A percentile compares a stretch with the other conserved stretches of the same genome.
Evolutionary conservation across 2,888 invertebrate species (phyloP).

Genomic region (Drosophila anomalata): DNA sequence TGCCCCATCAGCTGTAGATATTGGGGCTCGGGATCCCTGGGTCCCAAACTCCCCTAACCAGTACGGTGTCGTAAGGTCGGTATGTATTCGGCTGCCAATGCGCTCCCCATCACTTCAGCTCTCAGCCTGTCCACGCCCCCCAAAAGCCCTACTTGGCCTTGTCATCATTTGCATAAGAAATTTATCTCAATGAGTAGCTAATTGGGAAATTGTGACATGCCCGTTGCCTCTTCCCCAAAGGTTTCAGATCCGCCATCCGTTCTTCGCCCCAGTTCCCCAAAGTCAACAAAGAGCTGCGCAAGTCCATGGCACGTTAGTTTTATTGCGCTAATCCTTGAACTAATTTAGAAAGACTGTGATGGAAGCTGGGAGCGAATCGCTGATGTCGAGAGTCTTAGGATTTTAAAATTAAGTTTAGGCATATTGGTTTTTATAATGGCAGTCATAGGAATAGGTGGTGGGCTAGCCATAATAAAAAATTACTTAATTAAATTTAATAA

Average conservation of each 20-base stretch:
- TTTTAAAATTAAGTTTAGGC: slow-evolving; percentile 51
- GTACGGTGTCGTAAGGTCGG: slow-evolving; percentile 27
- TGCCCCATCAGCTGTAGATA: slow-evolving; percentile 15
- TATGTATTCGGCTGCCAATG: slow-evolving; percentile 64
- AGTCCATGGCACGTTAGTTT: slow-evolving; percentile 77
- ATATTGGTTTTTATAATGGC: slow-evolving; percentile 42
- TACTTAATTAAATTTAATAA: too few species aligned
- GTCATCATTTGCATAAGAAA: slow-evolving; percentile 80
- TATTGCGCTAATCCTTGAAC: slow-evolving; percentile 79
- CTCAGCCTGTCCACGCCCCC: slow-evolving; percentile 42
- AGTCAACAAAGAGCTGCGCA: slow-evolving; percentile 63
- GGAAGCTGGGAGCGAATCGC: slow-evolving; percentile 27
- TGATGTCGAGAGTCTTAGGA: slow-evolving; percentile 43
- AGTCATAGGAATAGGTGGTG: background rate
- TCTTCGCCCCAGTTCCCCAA: slow-evolving; percentile 30
- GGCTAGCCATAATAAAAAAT: too few species aligned
- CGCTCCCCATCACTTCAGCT: slow-evolving; percentile 51
- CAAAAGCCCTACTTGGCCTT: slow-evolving; percentile 65
- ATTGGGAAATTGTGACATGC: slow-evolving; percentile 76
- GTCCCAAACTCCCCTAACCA: slow-evolving; percentile 68
- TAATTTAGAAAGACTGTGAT: slow-evolving; percentile 61
- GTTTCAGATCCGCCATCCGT: background rate
- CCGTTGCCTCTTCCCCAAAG: slow-evolving; percentile 4
- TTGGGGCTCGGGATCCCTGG: slow-evolving; percentile 14
- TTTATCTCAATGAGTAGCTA: slow-evolving; percentile 80